Conservation (phyloP, 1,140 invertebrate genomes). For the Caenorhabditis inopinata region DNA sequence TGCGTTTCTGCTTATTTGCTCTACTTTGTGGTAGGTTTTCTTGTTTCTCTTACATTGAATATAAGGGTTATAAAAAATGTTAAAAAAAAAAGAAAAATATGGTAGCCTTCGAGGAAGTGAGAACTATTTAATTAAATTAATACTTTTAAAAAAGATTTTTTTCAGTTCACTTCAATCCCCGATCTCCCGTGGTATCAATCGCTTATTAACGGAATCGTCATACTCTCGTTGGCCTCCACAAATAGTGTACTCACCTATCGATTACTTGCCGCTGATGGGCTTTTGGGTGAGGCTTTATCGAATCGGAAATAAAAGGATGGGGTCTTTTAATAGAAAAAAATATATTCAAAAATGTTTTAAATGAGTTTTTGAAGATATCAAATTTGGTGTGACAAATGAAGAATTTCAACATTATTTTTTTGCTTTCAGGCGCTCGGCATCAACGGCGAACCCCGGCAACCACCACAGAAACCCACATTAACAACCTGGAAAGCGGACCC, state of each 20-base stretch:
- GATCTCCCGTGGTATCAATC: constrained; percentile 46
- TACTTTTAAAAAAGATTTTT: too few relatives aligned
- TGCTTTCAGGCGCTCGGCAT: not conserved
- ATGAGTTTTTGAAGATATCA: too few relatives aligned
- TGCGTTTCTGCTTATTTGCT: constrained; percentile 58
- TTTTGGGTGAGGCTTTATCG: constrained; percentile 56
- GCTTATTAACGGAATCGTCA: constrained; percentile 52
- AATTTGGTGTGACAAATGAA: too few relatives aligned
- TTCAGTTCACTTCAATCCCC: constrained; percentile 36
- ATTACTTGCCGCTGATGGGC: constrained; percentile 63
- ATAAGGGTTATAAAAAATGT: too few relatives aligned
- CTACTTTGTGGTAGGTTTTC: constrained; percentile 51
- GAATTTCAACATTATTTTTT: not conserved
- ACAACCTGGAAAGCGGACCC: not conserved
- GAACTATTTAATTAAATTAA: too few relatives aligned
- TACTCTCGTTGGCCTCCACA: constrained; percentile 53
- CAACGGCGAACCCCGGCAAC: not conserved
- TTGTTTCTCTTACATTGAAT: not conserved
- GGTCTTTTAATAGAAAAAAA: too few relatives aligned
- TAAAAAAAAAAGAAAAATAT: too few relatives aligned
- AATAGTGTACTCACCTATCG: constrained; percentile 63
- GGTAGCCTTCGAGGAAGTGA: too few relatives aligned
- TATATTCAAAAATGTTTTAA: too few relatives aligned
- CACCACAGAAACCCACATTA: not conserved
- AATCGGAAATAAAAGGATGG: too few relatives aligned